Evolutionary conservation across 2,888 invertebrate species (phyloP).

Genomic region (Spodoptera picta): DNA sequence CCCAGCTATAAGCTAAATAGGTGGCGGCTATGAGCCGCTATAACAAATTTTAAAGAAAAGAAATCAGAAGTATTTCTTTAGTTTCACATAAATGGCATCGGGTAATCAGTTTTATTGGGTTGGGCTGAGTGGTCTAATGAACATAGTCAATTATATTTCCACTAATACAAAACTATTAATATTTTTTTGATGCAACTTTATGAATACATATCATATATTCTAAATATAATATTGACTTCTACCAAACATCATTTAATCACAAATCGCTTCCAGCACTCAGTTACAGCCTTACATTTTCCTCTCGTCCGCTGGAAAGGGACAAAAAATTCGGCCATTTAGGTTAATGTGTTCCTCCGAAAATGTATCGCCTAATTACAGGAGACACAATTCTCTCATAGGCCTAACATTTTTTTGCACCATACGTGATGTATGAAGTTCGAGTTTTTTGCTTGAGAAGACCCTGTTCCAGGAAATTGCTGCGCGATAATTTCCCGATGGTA

Average conservation of each 20-base stretch:
- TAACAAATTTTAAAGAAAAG: too few species aligned
- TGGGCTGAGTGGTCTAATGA: too few species aligned
- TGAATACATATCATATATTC: too few species aligned
- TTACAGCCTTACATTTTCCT: conserved; percentile 53
- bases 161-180: too few species aligned
- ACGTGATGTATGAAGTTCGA: conserved; percentile 26
- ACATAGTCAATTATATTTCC: too few species aligned
- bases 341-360: conserved; percentile 72
- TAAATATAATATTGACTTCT: too few species aligned
- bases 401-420: conserved; percentile 34
- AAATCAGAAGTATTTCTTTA: too few species aligned
- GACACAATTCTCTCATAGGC: conserved; percentile 58
- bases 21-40: too few species aligned
- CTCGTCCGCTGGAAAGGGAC: conserved; percentile 54
- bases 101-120: too few species aligned
- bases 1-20: too few species aligned
- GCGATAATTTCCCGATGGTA: not conserved
- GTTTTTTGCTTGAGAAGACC: conserved; percentile 20
- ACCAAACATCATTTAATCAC: conserved; percentile 3
- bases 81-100: too few species aligned
- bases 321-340: conserved; percentile 71
- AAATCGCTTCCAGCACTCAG: conserved; percentile 38
- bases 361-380: conserved; percentile 77
- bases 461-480: not conserved
- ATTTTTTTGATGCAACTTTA: too few species aligned